These are phyloP conservation scores for Corvus cornix DNA, from an alignment of 2,113 vertebrate genomes.

Conservation along the genomic window DNA sequence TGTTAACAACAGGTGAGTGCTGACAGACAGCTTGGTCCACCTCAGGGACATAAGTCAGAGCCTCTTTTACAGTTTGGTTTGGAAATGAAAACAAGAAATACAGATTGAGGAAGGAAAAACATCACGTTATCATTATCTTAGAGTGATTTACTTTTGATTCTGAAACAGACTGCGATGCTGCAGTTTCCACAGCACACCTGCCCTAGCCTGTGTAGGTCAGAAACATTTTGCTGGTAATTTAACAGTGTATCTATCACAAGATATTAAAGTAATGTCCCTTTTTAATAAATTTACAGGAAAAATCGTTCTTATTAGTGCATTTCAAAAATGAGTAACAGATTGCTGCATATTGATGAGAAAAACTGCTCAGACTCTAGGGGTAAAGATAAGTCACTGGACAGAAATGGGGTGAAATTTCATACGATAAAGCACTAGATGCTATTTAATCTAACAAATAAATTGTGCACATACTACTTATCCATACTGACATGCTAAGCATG, in stretches of 20 bases:
- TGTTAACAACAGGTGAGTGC: conserved; percentile 32
- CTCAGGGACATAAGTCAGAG: neutral
- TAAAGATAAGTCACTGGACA: neutral
- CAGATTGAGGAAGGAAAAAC: neutral
- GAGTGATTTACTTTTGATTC: neutral
- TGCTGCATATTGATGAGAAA: neutral
- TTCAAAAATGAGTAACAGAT: neutral
- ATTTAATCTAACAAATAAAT: neutral
- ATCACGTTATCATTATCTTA: neutral
- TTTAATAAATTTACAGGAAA: neutral
- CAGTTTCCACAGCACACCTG: neutral
- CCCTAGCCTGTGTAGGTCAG: neutral
- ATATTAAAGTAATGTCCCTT: neutral
- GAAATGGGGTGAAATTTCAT: neutral
- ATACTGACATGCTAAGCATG: neutral
- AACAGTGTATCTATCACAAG: neutral
- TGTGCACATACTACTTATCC: neutral
- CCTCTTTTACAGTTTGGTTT: neutral
- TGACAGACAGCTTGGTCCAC: conserved; percentile 23
- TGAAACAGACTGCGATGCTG: neutral
- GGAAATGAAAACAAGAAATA: conserved; percentile 2
- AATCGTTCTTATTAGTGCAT: neutral
- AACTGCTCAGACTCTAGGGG: neutral
- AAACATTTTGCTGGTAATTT: neutral
- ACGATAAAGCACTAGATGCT: neutral